Conservation (phyloP, 2,797 vertebrate genomes). For the Enteromius viviparus region DNA sequence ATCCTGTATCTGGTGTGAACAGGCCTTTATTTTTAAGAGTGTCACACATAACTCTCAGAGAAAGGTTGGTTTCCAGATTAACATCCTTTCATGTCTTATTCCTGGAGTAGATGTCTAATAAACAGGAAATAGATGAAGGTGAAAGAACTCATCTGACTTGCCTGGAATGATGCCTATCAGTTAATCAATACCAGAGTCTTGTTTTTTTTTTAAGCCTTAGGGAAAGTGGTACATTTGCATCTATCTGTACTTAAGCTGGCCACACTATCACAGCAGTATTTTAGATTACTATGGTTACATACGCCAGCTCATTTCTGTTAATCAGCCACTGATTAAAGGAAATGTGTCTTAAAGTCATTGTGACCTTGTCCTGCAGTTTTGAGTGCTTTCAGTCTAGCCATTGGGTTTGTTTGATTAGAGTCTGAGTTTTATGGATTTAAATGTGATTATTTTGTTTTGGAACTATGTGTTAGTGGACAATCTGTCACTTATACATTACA, state of each 20-base stretch:
- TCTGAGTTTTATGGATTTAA: neutral
- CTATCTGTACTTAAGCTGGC: neutral
- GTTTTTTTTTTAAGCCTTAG: neutral
- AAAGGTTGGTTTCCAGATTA: slow-evolving; percentile 59
- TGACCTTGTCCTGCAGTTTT: slow-evolving; percentile 23
- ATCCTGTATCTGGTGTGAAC: too few species aligned
- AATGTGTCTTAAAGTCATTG: slow-evolving; percentile 6
- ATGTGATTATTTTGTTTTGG: neutral
- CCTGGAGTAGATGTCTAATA: slow-evolving; percentile 50
- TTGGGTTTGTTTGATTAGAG: neutral
- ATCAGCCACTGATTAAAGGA: slow-evolving; percentile 21
- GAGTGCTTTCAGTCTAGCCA: neutral
- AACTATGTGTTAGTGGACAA: neutral
- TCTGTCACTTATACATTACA: neutral
- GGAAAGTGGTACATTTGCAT: neutral
- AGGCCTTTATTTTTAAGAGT: neutral
- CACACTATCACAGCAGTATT: neutral
- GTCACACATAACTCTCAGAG: slow-evolving; percentile 51
- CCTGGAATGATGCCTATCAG: slow-evolving; percentile 65
- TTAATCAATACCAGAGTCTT: slow-evolving; percentile 56
- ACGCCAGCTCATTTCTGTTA: neutral
- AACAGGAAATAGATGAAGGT: slow-evolving; percentile 54
- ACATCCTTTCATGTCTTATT: slow-evolving; percentile 59
- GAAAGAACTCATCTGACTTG: slow-evolving; percentile 62
- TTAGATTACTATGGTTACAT: slow-evolving; percentile 1